phyloP scores from a whole-genome alignment of 2,113 vertebrate genomes.

The Cinclus cinclus region DNA sequence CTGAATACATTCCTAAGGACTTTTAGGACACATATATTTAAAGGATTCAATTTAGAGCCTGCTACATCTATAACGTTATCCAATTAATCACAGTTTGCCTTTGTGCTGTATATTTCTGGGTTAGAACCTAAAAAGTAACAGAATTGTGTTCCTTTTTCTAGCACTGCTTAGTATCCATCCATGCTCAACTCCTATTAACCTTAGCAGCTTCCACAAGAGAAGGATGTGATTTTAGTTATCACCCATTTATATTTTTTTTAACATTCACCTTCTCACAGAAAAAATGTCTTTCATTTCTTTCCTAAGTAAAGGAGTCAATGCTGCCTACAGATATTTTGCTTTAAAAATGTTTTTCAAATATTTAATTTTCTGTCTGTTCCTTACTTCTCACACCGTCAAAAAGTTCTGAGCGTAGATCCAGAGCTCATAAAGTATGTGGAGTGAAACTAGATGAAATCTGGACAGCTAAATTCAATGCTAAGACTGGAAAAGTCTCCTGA shows the following conservation, averaged over 20 bases:
- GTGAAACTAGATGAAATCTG: neutral
- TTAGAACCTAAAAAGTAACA: neutral
- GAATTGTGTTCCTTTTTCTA: neutral
- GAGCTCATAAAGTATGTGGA: fast-evolving
- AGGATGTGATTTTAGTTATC: neutral
- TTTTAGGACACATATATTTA: neutral
- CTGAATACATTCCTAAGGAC: neutral
- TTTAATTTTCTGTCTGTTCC: neutral
- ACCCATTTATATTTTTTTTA: fast-evolving
- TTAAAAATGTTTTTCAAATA: neutral
- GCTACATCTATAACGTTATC: neutral
- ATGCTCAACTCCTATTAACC: neutral
- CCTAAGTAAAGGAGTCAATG: neutral
- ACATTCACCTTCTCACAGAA: neutral
- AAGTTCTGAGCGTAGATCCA: neutral
- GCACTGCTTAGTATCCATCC: neutral
- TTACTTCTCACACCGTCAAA: neutral
- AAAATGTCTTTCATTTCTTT: neutral
- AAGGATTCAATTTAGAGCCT: neutral
- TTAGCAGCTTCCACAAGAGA: neutral
- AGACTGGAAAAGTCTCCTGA: neutral
- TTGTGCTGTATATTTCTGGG: neutral
- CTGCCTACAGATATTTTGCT: neutral
- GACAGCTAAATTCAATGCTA: neutral
- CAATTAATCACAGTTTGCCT: neutral